Conservation (phyloP, 2,888 invertebrate genomes). For the Hyppa rectilinea region DNA sequence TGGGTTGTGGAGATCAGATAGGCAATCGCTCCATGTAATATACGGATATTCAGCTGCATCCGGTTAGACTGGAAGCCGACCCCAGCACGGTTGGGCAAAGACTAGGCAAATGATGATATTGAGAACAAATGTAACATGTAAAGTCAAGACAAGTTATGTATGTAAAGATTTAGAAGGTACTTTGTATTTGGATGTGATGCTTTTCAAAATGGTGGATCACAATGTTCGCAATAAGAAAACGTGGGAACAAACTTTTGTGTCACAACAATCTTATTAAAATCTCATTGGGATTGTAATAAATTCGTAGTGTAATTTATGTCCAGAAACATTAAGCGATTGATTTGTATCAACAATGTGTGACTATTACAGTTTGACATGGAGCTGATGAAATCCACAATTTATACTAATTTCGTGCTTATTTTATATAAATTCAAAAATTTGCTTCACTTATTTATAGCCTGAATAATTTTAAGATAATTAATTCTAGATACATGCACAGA, state of each 20-base stretch:
- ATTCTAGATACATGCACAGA: slow-evolving; percentile 24
- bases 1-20: too few species aligned
- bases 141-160: too few species aligned
- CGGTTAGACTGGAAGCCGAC: too few species aligned
- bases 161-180: background rate
- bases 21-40: too few species aligned
- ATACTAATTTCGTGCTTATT: slow-evolving; percentile 28
- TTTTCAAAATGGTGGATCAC: background rate
- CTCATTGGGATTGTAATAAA: slow-evolving; percentile 16
- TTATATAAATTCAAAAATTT: slow-evolving; percentile 4
- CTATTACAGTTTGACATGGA: slow-evolving; percentile 29
- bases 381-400: slow-evolving; percentile 36
- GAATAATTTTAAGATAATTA: slow-evolving; percentile 34
- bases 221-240: slow-evolving; percentile 4
- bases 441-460: slow-evolving; percentile 25
- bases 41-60: too few species aligned
- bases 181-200: background rate
- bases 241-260: slow-evolving; percentile 23
- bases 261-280: slow-evolving; percentile 36
- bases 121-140: background rate
- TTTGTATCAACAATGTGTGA: slow-evolving; percentile 42
- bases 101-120: too few species aligned
- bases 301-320: slow-evolving; percentile 20
- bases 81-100: too few species aligned
- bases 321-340: slow-evolving; percentile 32